A percentile compares a stretch with the other conserved stretches of the same genome.
Conservation (phyloP, 2,888 invertebrate genomes). For the Oeneis ivallda region DNA sequence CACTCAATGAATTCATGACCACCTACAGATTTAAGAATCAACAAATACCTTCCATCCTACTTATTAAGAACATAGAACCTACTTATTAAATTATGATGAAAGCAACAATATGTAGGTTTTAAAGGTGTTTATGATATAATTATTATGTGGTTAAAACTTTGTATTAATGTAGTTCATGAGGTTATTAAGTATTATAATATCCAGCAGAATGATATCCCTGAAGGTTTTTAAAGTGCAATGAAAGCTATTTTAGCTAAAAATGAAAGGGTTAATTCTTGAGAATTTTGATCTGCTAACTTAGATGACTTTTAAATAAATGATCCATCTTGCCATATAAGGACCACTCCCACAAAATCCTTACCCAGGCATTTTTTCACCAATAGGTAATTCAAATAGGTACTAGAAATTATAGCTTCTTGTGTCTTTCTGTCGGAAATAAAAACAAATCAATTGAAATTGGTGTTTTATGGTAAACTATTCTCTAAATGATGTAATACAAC, state of each 20-base stretch:
- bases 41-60: no score
- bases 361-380: conserved; percentile 70
- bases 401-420: conserved; percentile 30
- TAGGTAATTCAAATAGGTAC: conserved; percentile 33
- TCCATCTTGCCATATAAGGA: conserved; percentile 48
- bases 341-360: conserved; percentile 76
- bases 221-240: neutral
- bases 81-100: neutral
- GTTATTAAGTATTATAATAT: neutral
- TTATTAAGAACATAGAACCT: no score
- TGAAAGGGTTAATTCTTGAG: neutral
- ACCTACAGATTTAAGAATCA: neutral
- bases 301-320: conserved; percentile 36
- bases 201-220: conserved; percentile 3
- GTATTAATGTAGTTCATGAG: neutral
- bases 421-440: conserved; percentile 61
- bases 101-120: neutral
- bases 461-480: conserved; percentile 25
- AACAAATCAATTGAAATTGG: conserved; percentile 44
- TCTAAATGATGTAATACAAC: conserved; percentile 65
- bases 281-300: conserved; percentile 9
- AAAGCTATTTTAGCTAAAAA: neutral
- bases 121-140: no score
- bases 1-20: neutral
- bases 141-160: no score